phyloP scores from a whole-genome alignment of 2,113 vertebrate genomes.

The Okapia johnstoni region DNA sequence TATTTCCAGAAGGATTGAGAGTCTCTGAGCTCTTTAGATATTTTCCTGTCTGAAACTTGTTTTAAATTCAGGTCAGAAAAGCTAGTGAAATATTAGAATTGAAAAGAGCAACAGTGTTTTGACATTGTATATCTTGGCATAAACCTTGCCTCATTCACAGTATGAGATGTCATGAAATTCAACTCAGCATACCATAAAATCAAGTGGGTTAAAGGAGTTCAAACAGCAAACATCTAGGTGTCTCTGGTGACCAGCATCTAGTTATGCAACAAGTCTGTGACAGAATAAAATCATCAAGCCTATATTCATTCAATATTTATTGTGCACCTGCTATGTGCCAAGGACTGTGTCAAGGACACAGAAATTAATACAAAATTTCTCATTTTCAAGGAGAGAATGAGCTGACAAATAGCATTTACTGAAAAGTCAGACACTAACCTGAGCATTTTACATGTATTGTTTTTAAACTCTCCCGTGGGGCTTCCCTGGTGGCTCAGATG shows the following conservation, averaged over 20 bases:
- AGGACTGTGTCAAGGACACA: not conserved
- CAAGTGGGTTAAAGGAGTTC: not conserved
- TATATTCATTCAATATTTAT: not conserved
- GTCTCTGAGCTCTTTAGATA: not conserved
- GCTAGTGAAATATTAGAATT: constrained; percentile 47
- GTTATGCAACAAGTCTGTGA: not conserved
- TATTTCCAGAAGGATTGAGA: constrained; percentile 62
- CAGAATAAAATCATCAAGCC: not conserved
- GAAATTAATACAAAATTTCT: not conserved
- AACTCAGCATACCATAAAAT: constrained; percentile 29
- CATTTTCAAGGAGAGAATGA: not conserved
- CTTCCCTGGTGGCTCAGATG: not conserved
- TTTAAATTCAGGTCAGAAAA: constrained; percentile 70
- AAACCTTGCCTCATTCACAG: constrained; percentile 8
- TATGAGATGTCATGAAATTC: constrained; percentile 1
- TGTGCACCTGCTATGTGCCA: not conserved
- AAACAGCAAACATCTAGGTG: not conserved
- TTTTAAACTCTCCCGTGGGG: not conserved
- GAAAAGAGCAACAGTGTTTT: constrained; percentile 65
- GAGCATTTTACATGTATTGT: not conserved
- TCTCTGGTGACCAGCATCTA: not conserved
- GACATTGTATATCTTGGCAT: constrained; percentile 23
- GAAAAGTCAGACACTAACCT: not conserved
- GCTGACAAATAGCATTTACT: not conserved
- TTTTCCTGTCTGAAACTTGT: not conserved